Percentiles rank a stretch among this genome's conserved stretches.
These are phyloP conservation scores for Cacatua alba DNA, from an alignment of 2,113 vertebrate genomes.

Conservation along the genomic window DNA sequence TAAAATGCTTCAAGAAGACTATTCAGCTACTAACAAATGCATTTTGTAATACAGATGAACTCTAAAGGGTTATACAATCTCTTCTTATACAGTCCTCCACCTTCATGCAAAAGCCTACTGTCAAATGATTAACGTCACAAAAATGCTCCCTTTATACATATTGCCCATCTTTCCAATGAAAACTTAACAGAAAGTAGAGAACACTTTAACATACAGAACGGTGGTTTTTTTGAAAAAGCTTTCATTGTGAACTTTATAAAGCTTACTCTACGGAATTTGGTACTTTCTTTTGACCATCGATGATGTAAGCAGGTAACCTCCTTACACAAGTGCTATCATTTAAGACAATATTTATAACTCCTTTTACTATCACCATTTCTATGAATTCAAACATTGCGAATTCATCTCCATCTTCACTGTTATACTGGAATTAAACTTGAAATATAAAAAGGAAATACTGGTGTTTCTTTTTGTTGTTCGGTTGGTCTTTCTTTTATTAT, in stretches of 20 bases:
- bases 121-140: background rate
- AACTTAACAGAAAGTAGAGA: background rate
- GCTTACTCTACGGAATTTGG: background rate
- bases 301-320: background rate
- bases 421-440: background rate
- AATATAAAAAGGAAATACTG: background rate
- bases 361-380: background rate
- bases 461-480: background rate
- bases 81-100: background rate
- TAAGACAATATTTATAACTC: background rate
- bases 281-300: background rate
- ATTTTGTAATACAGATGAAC: background rate
- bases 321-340: background rate
- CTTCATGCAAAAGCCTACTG: background rate
- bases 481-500: background rate
- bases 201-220: background rate
- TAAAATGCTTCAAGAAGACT: background rate
- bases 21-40: background rate
- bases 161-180: background rate
- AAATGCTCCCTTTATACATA: background rate
- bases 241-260: background rate
- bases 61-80: background rate
- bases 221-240: background rate
- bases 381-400: background rate
- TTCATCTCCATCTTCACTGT: background rate